phyloP scores from a whole-genome alignment of 2,797 vertebrate species.

The Pteropus rufus region DNA sequence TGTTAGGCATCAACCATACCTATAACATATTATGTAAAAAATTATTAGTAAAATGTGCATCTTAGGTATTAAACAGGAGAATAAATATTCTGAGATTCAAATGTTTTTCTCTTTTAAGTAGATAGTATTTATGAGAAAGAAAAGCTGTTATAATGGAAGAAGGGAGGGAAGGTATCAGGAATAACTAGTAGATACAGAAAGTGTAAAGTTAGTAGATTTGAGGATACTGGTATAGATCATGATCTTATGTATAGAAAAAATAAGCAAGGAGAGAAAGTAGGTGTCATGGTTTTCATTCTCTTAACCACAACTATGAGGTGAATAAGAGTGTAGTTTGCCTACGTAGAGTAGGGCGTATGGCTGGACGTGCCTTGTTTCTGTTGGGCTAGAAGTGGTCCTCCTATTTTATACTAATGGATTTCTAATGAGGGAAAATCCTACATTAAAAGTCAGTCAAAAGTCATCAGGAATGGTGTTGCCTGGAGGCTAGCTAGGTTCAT shows the following conservation, averaged over 20 bases:
- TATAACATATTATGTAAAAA: background rate
- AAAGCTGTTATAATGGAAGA: background rate
- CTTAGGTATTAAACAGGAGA: background rate
- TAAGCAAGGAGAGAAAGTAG: background rate
- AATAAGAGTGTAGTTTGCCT: background rate
- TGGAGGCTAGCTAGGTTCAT: background rate
- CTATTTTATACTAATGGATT: background rate
- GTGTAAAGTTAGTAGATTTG: background rate
- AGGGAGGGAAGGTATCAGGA: background rate
- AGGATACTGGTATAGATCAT: background rate
- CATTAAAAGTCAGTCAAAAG: background rate
- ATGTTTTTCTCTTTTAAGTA: constrained; percentile 16
- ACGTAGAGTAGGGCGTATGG: background rate
- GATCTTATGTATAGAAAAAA: background rate
- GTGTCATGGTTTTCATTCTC: background rate
- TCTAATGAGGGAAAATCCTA: background rate
- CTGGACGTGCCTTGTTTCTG: background rate
- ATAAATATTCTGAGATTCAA: background rate
- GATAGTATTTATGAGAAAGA: background rate
- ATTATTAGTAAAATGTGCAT: background rate
- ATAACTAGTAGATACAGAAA: background rate
- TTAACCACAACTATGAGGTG: background rate
- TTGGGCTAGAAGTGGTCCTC: background rate
- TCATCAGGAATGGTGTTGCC: background rate
- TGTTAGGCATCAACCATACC: background rate